Evolutionary conservation across 2,888 invertebrate species (phyloP), one percentile per base, ranked within the genome.

Genomic region (Leptopilina syphax): DNA sequence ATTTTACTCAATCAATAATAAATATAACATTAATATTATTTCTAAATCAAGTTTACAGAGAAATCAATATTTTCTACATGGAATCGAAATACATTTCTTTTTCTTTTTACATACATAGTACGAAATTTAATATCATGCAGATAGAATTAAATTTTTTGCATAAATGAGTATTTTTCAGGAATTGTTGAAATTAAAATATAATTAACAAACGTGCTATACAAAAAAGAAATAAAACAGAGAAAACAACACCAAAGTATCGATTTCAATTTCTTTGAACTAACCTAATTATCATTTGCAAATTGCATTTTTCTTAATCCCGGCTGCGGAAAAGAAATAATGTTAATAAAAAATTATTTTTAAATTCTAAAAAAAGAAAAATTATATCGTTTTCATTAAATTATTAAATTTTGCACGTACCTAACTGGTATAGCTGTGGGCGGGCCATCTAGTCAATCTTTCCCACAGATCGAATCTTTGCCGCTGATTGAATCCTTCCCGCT

Each of bases 391-490:
- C 13, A n/a, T n/a, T 70, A 18, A 63, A 34, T 13, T 50, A 65
- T 77, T 34, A 12, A 63, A 66, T 27, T 27, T 63, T 4, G 34
- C 34, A 63, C 78, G 81, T 41, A 91, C 90, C 90, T 89, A 86
- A 83, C 88, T 80, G 89, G 88, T 88, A 89, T 89, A 84, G 90
- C 90, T 89, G 91, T 93, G 92, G 93, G 93, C 93, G 95, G 94
- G 93, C 94, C 94, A 93, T 96, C 96, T 96, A 96, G 84, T 83
- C 83, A 96, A 94, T 96, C 96, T 92, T 94, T 92, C 89, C 93
- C 92, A 87, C 93, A 92, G 83, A 93, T 94, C 84, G 93, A 93
- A 88, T 95, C 95, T 91, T 96, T 96, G 88, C 96, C 96, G 87
- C 95, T 95, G 80, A 95, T 94, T 86, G 73, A 96, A 94, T 96